phyloP scores from a whole-genome alignment of 2,797 vertebrate genomes.

The Moxostoma hubbsi region DNA sequence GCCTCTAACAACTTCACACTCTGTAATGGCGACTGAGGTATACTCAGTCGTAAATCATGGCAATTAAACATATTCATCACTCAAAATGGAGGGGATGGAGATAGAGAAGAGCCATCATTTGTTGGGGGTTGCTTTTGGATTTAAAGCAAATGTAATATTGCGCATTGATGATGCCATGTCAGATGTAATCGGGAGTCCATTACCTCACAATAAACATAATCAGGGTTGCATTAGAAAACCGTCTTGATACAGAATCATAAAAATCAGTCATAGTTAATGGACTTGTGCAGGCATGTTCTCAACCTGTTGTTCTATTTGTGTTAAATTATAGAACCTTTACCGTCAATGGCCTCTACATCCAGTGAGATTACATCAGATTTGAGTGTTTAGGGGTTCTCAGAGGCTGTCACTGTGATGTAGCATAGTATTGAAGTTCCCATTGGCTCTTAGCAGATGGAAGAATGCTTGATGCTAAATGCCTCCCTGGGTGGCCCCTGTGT shows the following conservation, averaged over 20 bases:
- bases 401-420: constrained; percentile 36
- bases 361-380: constrained; percentile 40
- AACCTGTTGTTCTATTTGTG: neutral
- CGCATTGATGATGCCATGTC: constrained; percentile 42
- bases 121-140: constrained; percentile 39
- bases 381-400: constrained; percentile 33
- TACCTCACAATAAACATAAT: constrained; percentile 43
- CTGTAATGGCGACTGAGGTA: constrained; percentile 47
- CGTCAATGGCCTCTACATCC: neutral
- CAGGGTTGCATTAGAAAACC: constrained; percentile 21
- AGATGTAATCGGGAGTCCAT: constrained; percentile 35
- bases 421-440: constrained; percentile 60
- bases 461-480: constrained; percentile 69
- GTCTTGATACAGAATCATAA: constrained; percentile 32
- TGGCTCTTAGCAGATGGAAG: constrained; percentile 67
- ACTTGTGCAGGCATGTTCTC: constrained; percentile 11
- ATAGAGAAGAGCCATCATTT: constrained; percentile 41
- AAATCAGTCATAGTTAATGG: constrained; percentile 33
- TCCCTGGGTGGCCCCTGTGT: constrained; percentile 70
- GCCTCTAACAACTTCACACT: constrained; percentile 67
- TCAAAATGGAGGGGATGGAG: constrained; percentile 39
- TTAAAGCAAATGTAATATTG: constrained; percentile 48
- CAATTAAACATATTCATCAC: constrained; percentile 45
- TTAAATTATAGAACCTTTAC: constrained; percentile 24
- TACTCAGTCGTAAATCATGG: constrained; percentile 42